Evolutionary conservation across 2,888 invertebrate species (phyloP).

Genomic region (Chrysotoxum bicinctum): DNA sequence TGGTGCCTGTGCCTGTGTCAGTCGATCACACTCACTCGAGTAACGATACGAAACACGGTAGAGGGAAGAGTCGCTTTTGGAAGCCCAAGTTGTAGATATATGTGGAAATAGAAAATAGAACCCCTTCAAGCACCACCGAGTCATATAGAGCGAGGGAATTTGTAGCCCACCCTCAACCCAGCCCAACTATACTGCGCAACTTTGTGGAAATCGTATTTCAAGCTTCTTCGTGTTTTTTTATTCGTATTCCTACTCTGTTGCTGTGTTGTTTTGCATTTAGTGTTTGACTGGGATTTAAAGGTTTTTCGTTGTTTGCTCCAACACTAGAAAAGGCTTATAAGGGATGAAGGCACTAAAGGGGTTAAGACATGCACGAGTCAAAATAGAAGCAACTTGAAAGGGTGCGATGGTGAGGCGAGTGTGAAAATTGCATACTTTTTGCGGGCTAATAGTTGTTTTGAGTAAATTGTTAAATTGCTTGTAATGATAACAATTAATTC

Average conservation of each 20-base stretch:
- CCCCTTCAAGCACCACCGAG: neutral
- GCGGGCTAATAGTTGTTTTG: neutral
- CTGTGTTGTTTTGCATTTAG: conserved; percentile 65
- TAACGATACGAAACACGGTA: conserved; percentile 3
- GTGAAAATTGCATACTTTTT: conserved; percentile 49
- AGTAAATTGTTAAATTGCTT: neutral
- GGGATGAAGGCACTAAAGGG: conserved; percentile 6
- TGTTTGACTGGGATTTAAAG: conserved; percentile 56
- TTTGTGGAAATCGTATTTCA: conserved; percentile 53
- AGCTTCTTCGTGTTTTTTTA: neutral
- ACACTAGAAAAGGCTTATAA: conserved; percentile 29
- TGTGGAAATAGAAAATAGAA: conserved; percentile 25
- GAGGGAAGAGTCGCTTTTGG: neutral
- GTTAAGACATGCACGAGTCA: conserved; percentile 12
- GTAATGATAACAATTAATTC: neutral
- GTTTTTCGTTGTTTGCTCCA: conserved; percentile 51
- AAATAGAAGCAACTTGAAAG: neutral
- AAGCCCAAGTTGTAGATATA: conserved; percentile 16
- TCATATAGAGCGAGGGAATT: conserved; percentile 1
- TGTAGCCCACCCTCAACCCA: neutral
- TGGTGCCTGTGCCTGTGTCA: conserved; percentile 9
- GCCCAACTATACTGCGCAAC: neutral
- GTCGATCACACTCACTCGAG: conserved; percentile 60
- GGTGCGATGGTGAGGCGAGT: neutral
- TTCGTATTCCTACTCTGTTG: conserved; percentile 6